Percentiles rank a stretch among this genome's conserved stretches.
phyloP scores from a whole-genome alignment of 2,797 vertebrate species.

The Apogon talboti region DNA sequence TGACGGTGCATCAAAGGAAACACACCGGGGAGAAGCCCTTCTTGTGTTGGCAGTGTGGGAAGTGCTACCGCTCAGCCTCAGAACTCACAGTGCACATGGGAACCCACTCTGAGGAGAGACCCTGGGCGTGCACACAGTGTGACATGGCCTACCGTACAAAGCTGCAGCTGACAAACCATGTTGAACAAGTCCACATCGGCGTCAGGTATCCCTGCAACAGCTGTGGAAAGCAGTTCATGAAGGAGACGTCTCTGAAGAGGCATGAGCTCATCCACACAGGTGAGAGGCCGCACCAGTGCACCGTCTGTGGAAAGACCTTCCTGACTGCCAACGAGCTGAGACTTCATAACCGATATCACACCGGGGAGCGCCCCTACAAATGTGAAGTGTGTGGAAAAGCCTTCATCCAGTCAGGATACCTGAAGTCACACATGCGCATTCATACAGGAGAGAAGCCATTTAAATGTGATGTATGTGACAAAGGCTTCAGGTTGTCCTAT shows the following conservation, averaged over 20 bases:
- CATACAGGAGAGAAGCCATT: conserved; percentile 83
- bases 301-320: conserved; percentile 79
- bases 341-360: conserved; percentile 80
- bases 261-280: conserved; percentile 81
- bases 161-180: conserved; percentile 79
- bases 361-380: conserved; percentile 80
- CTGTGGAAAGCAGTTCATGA: conserved; percentile 83
- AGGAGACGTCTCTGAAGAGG: conserved; percentile 79
- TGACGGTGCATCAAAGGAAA: conserved; percentile 78
- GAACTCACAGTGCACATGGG: conserved; percentile 83
- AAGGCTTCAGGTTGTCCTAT: conserved; percentile 76
- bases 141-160: conserved; percentile 78
- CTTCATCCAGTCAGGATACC: conserved; percentile 81
- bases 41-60: conserved; percentile 82
- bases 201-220: conserved; percentile 76
- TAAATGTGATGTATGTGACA: conserved; percentile 76
- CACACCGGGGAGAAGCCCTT: conserved; percentile 83
- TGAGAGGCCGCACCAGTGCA: conserved; percentile 79
- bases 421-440: conserved; percentile 82
- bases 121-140: conserved; percentile 76
- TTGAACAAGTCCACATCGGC: conserved; percentile 79
- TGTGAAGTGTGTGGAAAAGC: conserved; percentile 79
- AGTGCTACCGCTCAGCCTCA: conserved; percentile 80
- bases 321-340: conserved; percentile 79
- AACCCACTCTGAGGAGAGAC: conserved; percentile 77